Base-by-base conservation (phyloP, 1,140 invertebrate genomes). In the Pseudomyrmex gracilis region DNA sequence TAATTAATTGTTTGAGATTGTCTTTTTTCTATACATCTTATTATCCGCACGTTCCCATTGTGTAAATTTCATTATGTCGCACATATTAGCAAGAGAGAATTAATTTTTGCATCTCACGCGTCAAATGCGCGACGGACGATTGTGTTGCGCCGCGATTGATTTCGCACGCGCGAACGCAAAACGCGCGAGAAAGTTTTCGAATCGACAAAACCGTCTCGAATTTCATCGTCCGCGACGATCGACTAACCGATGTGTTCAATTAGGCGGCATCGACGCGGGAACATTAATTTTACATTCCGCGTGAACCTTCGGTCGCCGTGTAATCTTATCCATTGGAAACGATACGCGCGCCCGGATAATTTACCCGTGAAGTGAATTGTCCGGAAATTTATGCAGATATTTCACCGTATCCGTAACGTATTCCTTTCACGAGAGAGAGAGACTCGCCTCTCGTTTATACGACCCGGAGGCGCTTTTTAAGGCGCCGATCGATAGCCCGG, bases 381-480 rank as follows among this genome's bases (percentile, higher is more conserved):
- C 24, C 20, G 47, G 53, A 4, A 60, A 83, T 61, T 73, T 53
- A 76, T 57, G 53, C 45, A 57, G 13, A 73, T 73, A 83, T 47
- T 57, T 43, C 51, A 34, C 2, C 53, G 12, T 22, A 45, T n/a
- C 9, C 3, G 47, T 43, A 63, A 63, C 24, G 43, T 82, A 64
- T 57, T n/a, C 68, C 67, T 60, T 83, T 83, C 61, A 53, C 70
- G 7, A 34, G 34, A 34, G 7, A 34, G 34, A 34, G 15, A 66
- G 53, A 60, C 47, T 68, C 47, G 8, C 17, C 34, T 34, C 34
- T 47, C 55, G 22, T 13, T 84, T 67, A 47, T 47, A 73, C 49
- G 2, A n/a, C 43, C 34, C 34, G 34, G 12, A 34, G 76, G 83
- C 60, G n/a, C 49, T 84, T 84, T 70, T 85, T 84, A 43, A 76